These are phyloP conservation scores for Megaceryle alcyon DNA, from an alignment of 2,797 vertebrate species.

Conservation along the genomic window DNA sequence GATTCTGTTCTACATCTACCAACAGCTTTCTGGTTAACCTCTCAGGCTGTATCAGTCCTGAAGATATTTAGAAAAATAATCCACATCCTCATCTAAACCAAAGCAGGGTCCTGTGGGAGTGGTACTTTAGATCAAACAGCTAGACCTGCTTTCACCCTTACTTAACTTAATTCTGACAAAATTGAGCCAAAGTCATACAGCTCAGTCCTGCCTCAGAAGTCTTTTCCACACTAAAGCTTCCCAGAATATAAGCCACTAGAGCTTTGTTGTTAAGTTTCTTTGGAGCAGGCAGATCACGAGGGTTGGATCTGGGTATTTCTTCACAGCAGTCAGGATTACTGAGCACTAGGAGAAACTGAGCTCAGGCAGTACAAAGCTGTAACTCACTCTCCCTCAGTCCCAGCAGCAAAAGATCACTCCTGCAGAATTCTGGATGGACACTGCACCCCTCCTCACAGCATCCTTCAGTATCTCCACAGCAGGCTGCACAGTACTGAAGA, in stretches of 20 bases:
- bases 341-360: background rate
- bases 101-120: background rate
- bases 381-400: background rate
- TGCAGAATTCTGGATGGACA: background rate
- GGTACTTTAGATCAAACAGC: background rate
- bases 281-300: background rate
- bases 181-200: background rate
- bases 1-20: background rate
- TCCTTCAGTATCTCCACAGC: background rate
- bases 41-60: background rate
- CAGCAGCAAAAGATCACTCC: background rate
- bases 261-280: background rate
- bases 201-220: background rate
- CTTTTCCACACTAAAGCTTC: background rate
- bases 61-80: conserved; percentile 7
- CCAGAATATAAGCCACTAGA: background rate
- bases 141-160: background rate
- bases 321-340: background rate
- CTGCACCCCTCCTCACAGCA: background rate
- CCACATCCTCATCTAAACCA: background rate
- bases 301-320: background rate
- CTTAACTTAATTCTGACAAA: background rate
- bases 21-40: conserved; percentile 8
- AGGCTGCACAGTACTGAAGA: background rate
- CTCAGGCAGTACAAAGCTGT: background rate